These are phyloP conservation scores for Tipula confusa DNA, from an alignment of 2,888 invertebrate genomes.

Conservation along the genomic window DNA sequence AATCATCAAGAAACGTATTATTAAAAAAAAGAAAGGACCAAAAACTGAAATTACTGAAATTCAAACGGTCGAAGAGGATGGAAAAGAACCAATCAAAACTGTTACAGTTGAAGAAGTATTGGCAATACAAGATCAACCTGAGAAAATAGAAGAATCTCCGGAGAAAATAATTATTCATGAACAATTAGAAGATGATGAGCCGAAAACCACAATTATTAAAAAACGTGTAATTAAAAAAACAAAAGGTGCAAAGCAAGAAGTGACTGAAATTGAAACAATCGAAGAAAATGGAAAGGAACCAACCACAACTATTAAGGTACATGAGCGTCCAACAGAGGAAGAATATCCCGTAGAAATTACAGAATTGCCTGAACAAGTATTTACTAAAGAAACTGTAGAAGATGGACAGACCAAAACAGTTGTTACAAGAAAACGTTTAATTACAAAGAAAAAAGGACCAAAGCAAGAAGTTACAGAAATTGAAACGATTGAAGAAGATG, in stretches of 20 bases:
- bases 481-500: slow-evolving; percentile 46
- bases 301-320: slow-evolving; percentile 40
- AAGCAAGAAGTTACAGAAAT: slow-evolving; percentile 48
- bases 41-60: slow-evolving; percentile 52
- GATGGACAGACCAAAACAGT: slow-evolving; percentile 40
- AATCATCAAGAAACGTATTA: slow-evolving; percentile 47
- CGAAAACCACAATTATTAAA: slow-evolving; percentile 40
- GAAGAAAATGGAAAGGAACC: slow-evolving; percentile 46
- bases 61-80: slow-evolving; percentile 49
- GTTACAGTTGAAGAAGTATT: slow-evolving; percentile 42
- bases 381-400: slow-evolving; percentile 33
- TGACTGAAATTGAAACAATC: slow-evolving; percentile 47
- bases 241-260: slow-evolving; percentile 45
- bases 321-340: slow-evolving; percentile 35
- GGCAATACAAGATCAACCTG: slow-evolving; percentile 34
- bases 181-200: slow-evolving; percentile 41
- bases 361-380: slow-evolving; percentile 37
- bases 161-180: slow-evolving; percentile 42
- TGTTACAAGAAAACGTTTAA: slow-evolving; percentile 42
- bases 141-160: slow-evolving; percentile 43
- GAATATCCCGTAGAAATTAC: slow-evolving; percentile 39
- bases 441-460: slow-evolving; percentile 44
- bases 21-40: slow-evolving; percentile 48
- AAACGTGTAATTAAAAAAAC: slow-evolving; percentile 44
- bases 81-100: slow-evolving; percentile 44